Percentiles rank a stretch among this genome's conserved stretches.
phyloP scores from a whole-genome alignment of 2,888 invertebrate species.

The Eudemis profundana region DNA sequence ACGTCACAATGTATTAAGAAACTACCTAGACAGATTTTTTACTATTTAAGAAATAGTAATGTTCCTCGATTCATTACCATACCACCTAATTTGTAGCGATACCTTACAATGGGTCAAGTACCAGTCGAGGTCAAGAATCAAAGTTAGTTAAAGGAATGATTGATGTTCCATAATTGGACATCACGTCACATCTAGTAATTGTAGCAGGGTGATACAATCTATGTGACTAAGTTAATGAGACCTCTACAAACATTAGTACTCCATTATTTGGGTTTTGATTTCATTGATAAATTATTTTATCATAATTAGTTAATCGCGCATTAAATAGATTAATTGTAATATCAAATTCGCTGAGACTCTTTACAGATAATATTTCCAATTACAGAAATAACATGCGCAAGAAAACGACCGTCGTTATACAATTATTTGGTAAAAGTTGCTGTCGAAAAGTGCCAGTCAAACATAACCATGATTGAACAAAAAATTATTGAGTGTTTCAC shows the following conservation, averaged over 20 bases:
- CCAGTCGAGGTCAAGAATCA: background rate
- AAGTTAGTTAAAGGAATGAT: background rate
- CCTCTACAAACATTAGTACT: background rate
- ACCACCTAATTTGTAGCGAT: too few relatives aligned
- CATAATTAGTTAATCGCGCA: background rate
- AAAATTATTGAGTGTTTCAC: too few relatives aligned
- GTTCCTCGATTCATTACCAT: background rate
- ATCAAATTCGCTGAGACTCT: background rate
- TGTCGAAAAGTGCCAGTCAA: background rate
- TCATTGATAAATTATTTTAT: conserved; percentile 1
- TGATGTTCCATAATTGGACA: background rate
- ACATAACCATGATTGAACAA: too few relatives aligned
- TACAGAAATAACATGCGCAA: background rate
- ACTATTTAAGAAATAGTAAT: background rate
- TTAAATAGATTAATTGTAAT: background rate
- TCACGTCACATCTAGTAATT: background rate
- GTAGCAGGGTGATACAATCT: background rate
- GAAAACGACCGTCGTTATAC: background rate
- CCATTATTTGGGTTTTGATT: conserved; percentile 3
- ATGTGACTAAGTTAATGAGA: background rate
- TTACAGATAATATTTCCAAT: background rate
- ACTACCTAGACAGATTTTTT: background rate
- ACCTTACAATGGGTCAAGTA: background rate
- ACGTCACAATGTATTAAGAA: too few relatives aligned
- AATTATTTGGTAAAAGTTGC: background rate